Conservation (phyloP, 1,140 invertebrate species). For the Drosophila pseudoobscura region DNA sequence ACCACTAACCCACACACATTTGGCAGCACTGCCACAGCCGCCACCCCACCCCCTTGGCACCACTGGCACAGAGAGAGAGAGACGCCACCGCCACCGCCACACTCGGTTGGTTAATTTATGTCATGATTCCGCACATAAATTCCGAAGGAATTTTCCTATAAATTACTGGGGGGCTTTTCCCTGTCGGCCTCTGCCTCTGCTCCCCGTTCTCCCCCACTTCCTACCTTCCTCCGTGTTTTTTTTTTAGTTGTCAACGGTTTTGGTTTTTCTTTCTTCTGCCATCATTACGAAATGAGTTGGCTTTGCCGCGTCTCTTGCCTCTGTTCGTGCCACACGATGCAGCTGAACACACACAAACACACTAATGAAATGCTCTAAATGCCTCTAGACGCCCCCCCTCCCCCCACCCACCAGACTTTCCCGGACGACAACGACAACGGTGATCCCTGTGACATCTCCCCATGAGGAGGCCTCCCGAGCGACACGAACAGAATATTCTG, state of each 20-base stretch:
- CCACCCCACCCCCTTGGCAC: not conserved
- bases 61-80: conserved; percentile 12
- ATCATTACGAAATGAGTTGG: conserved; percentile 68
- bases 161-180: conserved; percentile 66
- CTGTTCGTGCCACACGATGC: conserved; percentile 25
- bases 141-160: conserved; percentile 70
- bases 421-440: conserved; percentile 29
- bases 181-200: conserved; percentile 24
- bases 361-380: conserved; percentile 62
- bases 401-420: not conserved
- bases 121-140: conserved; percentile 77
- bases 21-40: not conserved
- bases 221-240: no score
- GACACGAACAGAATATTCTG: conserved; percentile 37
- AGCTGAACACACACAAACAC: conserved; percentile 28
- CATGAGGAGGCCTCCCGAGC: conserved; percentile 32
- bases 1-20: conserved; percentile 55
- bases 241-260: conserved; percentile 60
- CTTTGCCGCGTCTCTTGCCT: conserved; percentile 14
- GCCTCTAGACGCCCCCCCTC: no score
- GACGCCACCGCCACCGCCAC: conserved; percentile 11
- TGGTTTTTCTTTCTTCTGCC: conserved; percentile 28
- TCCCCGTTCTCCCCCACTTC: not conserved
- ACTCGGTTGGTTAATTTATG: conserved; percentile 70
- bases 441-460: conserved; percentile 63